phyloP scores from a whole-genome alignment of 2,888 invertebrate species.

The Seira musarum region DNA sequence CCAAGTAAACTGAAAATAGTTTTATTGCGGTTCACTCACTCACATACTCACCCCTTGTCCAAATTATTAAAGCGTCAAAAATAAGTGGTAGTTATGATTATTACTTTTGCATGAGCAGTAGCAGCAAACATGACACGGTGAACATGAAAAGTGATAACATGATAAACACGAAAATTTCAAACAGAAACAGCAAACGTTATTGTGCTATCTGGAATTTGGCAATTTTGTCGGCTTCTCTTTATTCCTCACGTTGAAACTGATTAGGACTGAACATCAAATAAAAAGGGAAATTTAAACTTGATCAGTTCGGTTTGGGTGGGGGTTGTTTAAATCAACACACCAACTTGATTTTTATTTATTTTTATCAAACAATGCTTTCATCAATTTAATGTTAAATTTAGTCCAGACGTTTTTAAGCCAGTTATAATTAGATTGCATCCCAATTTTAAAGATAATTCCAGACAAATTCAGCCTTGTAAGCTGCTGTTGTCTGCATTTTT shows the following conservation, averaged over 20 bases:
- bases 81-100: too few relatives aligned
- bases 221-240: not conserved
- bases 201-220: not conserved
- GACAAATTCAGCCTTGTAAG: not conserved
- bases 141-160: not conserved
- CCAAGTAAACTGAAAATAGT: not conserved
- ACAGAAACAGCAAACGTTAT: not conserved
- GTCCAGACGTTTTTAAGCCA: not conserved
- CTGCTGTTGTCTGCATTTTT: not conserved
- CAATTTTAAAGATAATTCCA: not conserved
- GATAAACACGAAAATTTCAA: not conserved
- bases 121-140: not conserved
- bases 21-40: not conserved
- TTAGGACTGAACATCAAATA: not conserved
- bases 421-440: not conserved
- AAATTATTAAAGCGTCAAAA: too few relatives aligned
- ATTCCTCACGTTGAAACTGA: not conserved
- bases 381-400: not conserved
- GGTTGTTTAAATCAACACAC: not conserved
- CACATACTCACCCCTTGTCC: not conserved
- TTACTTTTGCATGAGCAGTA: not conserved
- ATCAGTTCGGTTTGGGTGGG: not conserved
- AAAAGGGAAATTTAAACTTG: not conserved
- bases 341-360: not conserved
- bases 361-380: not conserved